Evolutionary conservation across 2,888 invertebrate species (phyloP).

Genomic region (Tachina lurida): DNA sequence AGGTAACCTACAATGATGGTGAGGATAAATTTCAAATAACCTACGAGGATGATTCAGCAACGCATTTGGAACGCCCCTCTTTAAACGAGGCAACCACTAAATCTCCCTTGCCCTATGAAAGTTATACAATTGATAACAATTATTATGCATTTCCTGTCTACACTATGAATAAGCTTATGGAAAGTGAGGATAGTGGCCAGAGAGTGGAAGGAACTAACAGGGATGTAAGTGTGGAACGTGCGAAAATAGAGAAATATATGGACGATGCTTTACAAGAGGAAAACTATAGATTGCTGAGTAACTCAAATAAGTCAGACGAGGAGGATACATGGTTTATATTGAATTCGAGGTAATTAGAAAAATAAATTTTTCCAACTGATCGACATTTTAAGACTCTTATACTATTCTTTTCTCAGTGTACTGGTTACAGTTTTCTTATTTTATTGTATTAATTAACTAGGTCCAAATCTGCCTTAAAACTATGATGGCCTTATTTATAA

Average conservation of each 20-base stretch:
- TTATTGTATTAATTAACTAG: no score
- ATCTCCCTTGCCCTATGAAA: conserved; percentile 42
- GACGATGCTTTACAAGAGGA: conserved; percentile 10
- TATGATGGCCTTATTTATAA: no score
- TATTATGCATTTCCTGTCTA: conserved; percentile 78
- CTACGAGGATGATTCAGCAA: conserved; percentile 76
- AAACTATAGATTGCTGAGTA: conserved; percentile 4
- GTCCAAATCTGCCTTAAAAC: no score
- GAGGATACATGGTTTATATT: conserved; percentile 78
- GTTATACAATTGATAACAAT: conserved; percentile 74
- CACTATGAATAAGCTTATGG: conserved; percentile 76
- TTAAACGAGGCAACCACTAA: conserved; percentile 24
- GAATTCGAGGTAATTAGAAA: conserved; percentile 76
- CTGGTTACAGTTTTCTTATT: no score
- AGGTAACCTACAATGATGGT: conserved; percentile 61
- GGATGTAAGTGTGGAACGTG: neutral
- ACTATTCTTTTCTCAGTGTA: neutral
- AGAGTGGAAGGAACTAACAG: neutral
- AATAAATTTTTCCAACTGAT: neutral
- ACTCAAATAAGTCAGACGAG: neutral
- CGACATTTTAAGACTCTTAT: neutral
- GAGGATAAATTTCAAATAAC: conserved; percentile 75
- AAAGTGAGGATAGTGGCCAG: conserved; percentile 32
- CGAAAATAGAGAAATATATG: neutral
- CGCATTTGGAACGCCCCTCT: conserved; percentile 75